A percentile compares a stretch with the other conserved stretches of the same genome.
These are phyloP conservation scores for Pitta sordida DNA, from an alignment of 2,113 vertebrate species.

Conservation along the genomic window DNA sequence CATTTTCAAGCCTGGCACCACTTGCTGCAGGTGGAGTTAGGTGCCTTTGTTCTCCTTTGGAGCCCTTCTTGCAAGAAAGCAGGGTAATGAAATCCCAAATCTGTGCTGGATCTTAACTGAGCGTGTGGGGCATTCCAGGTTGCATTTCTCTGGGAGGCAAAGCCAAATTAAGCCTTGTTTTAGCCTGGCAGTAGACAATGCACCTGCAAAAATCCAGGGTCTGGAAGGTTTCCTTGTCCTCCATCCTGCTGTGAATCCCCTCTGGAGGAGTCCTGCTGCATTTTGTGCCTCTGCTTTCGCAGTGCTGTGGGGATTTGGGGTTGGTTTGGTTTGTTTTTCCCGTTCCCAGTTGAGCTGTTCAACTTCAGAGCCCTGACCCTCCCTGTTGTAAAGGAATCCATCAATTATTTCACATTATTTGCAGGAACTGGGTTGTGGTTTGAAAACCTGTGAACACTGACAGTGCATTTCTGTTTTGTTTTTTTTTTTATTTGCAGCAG, in stretches of 20 bases:
- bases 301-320: neutral
- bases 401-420: neutral
- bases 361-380: neutral
- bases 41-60: neutral
- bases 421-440: neutral
- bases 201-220: neutral
- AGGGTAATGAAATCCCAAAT: neutral
- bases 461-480: slow-evolving; percentile 28
- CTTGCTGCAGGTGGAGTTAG: neutral
- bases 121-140: neutral
- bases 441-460: neutral
- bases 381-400: neutral
- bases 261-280: neutral
- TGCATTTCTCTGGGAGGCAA: neutral
- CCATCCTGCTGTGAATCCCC: neutral
- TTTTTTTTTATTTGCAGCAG: slow-evolving; percentile 57
- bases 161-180: neutral
- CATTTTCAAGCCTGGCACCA: neutral
- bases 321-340: neutral
- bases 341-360: neutral
- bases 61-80: neutral
- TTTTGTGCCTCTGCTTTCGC: neutral
- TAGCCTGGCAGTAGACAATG: neutral
- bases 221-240: neutral
- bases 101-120: neutral